phyloP scores from a whole-genome alignment of 2,888 invertebrate species.

The Conops quadrifasciatus region DNA sequence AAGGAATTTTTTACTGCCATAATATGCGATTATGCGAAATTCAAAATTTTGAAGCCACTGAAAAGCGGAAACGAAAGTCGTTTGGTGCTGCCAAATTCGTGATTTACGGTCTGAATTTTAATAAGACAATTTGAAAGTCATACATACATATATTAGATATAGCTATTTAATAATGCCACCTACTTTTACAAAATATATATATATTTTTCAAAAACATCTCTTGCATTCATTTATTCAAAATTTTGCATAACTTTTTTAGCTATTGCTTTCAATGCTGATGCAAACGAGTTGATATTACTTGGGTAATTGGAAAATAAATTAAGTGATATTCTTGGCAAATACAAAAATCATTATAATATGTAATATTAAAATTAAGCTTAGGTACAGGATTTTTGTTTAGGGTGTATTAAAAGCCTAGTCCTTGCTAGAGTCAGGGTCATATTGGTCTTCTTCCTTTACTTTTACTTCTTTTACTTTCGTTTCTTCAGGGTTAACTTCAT shows the following conservation, averaged over 20 bases:
- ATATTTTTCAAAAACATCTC: no score
- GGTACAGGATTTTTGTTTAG: background rate
- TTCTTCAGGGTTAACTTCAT: no score
- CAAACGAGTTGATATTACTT: background rate
- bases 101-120: background rate
- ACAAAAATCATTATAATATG: background rate
- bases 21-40: background rate
- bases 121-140: no score
- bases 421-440: slow-evolving; percentile 2
- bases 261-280: no score
- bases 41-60: background rate
- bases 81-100: slow-evolving; percentile 2
- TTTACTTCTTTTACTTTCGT: no score
- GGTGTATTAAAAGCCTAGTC: background rate
- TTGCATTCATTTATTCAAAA: no score
- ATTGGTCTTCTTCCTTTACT: no score
- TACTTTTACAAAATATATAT: no score
- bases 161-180: no score
- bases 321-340: background rate
- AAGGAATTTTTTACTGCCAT: slow-evolving; percentile 32
- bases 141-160: no score
- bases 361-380: background rate
- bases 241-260: no score
- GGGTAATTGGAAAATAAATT: background rate
- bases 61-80: background rate